These are phyloP conservation scores for Blastobasis lacticolella DNA, from an alignment of 2,888 invertebrate species.

Conservation along the genomic window DNA sequence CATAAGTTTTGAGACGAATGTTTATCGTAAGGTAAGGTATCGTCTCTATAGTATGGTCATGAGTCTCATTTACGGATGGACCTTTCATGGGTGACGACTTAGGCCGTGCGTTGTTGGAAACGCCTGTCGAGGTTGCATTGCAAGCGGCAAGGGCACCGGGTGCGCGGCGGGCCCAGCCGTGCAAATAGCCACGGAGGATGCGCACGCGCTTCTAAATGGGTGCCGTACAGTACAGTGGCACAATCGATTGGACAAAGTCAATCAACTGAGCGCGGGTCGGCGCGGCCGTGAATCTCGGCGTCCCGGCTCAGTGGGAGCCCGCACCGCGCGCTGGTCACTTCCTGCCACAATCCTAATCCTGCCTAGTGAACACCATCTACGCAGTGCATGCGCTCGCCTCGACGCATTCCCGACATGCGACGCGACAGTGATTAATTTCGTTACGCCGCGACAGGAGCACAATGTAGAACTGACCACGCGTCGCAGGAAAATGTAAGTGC, in stretches of 20 bases:
- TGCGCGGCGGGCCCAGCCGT: slow-evolving; percentile 23
- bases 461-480: slow-evolving; percentile 64
- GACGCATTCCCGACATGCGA: slow-evolving; percentile 22
- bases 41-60: too few relatives aligned
- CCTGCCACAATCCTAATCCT: slow-evolving; percentile 21
- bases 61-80: too few relatives aligned
- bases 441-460: slow-evolving; percentile 34
- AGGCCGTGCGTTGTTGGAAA: too few relatives aligned
- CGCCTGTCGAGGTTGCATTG: too few relatives aligned
- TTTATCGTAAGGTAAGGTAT: too few relatives aligned
- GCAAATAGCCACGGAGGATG: slow-evolving; percentile 37
- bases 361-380: slow-evolving; percentile 11
- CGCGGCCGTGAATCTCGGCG: slow-evolving; percentile 64
- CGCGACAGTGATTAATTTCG: slow-evolving; percentile 26
- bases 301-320: slow-evolving; percentile 49
- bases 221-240: slow-evolving; percentile 31
- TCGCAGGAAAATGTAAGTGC: slow-evolving; percentile 65
- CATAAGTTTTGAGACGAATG: too few relatives aligned
- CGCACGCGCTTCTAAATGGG: slow-evolving; percentile 48
- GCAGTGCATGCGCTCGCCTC: not conserved
- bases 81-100: too few relatives aligned
- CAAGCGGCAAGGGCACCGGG: slow-evolving; percentile 37
- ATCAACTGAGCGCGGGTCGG: slow-evolving; percentile 63
- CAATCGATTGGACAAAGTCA: slow-evolving; percentile 68
- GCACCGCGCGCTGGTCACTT: slow-evolving; percentile 56